phyloP scores from a whole-genome alignment of 2,797 vertebrate species.

The Etheostoma nigrum region DNA sequence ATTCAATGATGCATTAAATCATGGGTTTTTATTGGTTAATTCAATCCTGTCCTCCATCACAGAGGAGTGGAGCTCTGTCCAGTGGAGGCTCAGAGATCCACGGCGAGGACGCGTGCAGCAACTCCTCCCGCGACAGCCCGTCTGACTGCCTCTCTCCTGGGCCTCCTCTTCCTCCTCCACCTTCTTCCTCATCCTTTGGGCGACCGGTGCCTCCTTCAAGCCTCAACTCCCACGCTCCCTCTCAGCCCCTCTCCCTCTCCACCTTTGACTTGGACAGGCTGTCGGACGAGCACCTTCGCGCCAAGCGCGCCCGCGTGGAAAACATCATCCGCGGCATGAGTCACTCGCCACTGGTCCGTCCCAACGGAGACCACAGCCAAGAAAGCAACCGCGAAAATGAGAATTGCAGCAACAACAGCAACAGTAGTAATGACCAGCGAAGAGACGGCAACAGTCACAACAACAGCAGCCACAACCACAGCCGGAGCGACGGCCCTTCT shows the following conservation, averaged over 20 bases:
- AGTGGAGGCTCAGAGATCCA: conserved; percentile 97
- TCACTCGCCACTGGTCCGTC: conserved; percentile 91
- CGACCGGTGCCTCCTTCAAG: conserved; percentile 63
- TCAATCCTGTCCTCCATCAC: conserved; percentile 24
- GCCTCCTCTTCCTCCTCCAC: conserved; percentile 79
- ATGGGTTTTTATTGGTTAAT: not conserved
- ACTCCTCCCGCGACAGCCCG: conserved; percentile 94
- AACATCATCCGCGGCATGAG: conserved; percentile 99
- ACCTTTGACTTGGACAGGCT: conserved; percentile 97
- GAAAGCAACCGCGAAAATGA: conserved; percentile 56
- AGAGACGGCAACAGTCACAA: conserved; percentile 53
- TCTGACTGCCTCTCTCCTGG: conserved; percentile 96
- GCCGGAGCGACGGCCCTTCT: conserved; percentile 60
- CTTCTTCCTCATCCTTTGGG: conserved; percentile 81
- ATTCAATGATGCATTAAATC: not conserved
- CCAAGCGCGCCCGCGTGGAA: conserved; percentile 97
- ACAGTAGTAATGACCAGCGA: conserved; percentile 50
- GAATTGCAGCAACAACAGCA: conserved; percentile 49
- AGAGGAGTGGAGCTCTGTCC: conserved; percentile 92
- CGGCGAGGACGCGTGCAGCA: conserved; percentile 97
- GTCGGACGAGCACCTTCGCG: conserved; percentile 97
- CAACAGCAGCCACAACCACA: conserved; percentile 43
- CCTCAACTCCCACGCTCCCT: conserved; percentile 80
- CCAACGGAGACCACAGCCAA: conserved; percentile 87
- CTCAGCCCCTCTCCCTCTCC: conserved; percentile 81